Percentiles rank a stretch among this genome's conserved stretches.
phyloP scores from a whole-genome alignment of 2,797 vertebrate species.

The Sphaeramia orbicularis region DNA sequence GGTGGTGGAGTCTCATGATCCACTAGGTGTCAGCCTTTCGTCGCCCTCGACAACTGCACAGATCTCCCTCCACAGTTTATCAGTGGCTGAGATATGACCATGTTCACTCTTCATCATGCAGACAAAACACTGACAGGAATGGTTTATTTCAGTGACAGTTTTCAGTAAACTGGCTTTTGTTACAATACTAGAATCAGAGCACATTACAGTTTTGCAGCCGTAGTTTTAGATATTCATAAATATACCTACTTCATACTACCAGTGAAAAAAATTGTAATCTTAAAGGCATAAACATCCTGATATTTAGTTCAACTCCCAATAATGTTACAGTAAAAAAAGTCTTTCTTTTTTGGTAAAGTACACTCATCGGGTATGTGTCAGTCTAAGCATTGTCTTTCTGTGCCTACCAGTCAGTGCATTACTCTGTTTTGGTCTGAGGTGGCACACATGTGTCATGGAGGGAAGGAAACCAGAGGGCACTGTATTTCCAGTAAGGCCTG shows the following conservation, averaged over 20 bases:
- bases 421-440: conserved; percentile 20
- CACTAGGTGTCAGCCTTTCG: conserved; percentile 75
- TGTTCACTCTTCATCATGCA: background rate
- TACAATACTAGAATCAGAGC: background rate
- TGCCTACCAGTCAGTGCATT: conserved; percentile 27
- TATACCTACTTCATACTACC: background rate
- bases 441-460: conserved; percentile 42
- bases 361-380: conserved; percentile 1
- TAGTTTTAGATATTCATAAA: background rate
- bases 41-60: conserved; percentile 22
- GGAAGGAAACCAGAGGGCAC: conserved; percentile 47
- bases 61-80: background rate
- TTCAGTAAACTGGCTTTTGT: background rate
- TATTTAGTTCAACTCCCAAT: too few relatives aligned
- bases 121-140: background rate
- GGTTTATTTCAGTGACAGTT: background rate
- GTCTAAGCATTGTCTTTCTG: background rate
- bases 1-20: background rate
- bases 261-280: too few relatives aligned
- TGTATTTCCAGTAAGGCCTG: conserved; percentile 70
- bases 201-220: background rate
- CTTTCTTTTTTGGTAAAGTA: background rate
- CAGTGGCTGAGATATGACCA: background rate
- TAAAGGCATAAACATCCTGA: too few relatives aligned
- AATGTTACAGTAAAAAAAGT: background rate